These are phyloP conservation scores for Cebus imitator DNA, from an alignment of 2,113 vertebrate species.

Conservation along the genomic window DNA sequence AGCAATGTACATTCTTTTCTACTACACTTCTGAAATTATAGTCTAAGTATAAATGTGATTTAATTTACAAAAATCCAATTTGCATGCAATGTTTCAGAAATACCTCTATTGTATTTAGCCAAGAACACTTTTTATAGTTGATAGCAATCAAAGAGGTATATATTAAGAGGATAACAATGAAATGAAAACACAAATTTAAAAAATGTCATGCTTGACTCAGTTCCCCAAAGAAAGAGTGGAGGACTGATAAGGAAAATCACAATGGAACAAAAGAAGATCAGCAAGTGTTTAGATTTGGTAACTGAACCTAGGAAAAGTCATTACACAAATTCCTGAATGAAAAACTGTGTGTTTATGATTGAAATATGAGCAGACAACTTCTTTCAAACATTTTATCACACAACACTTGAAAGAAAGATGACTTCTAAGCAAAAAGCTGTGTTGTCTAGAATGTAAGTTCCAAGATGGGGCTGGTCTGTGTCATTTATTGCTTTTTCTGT, in stretches of 20 bases:
- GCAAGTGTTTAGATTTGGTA: conserved; percentile 41
- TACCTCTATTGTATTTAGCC: conserved; percentile 60
- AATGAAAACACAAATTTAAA: conserved; percentile 56
- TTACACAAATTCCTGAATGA: background rate
- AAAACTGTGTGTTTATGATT: background rate
- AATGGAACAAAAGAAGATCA: conserved; percentile 14
- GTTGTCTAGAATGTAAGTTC: background rate
- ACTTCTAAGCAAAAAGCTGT: background rate
- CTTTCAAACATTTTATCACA: conserved; percentile 20
- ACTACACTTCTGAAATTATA: conserved; percentile 63
- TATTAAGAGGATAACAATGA: conserved; percentile 54
- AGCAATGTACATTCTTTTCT: conserved; percentile 46
- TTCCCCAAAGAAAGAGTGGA: background rate
- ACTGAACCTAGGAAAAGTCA: conserved; percentile 35
- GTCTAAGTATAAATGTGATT: conserved; percentile 47
- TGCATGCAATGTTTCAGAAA: conserved; percentile 51
- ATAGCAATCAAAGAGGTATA: conserved; percentile 39
- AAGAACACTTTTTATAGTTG: conserved; percentile 48
- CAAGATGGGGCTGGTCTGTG: background rate
- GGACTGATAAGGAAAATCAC: conserved; percentile 4
- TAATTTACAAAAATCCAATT: conserved; percentile 66
- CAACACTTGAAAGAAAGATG: background rate
- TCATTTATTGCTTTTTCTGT: background rate
- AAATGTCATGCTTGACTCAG: conserved; percentile 30
- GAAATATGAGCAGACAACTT: background rate